A percentile compares a stretch with the other conserved stretches of the same genome.
These are phyloP conservation scores for Ageneiosus marmoratus DNA, from an alignment of 2,113 vertebrate species.

Conservation along the genomic window DNA sequence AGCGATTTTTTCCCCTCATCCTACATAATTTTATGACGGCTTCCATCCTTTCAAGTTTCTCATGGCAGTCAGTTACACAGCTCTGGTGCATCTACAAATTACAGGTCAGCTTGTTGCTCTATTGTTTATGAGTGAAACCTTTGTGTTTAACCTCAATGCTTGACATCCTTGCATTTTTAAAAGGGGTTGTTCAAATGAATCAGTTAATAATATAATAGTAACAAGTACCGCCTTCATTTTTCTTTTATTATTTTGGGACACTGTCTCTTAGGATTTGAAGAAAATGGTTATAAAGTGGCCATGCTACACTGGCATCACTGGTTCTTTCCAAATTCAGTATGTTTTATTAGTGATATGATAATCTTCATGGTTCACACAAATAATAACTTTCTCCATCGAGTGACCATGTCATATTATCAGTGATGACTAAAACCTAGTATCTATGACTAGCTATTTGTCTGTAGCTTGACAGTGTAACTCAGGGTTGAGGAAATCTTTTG, in stretches of 20 bases:
- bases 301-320: conserved; percentile 45
- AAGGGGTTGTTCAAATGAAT: conserved; percentile 24
- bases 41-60: conserved; percentile 58
- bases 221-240: conserved; percentile 31
- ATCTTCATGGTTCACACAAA: conserved; percentile 49
- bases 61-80: conserved; percentile 59
- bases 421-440: not conserved
- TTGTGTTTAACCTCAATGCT: conserved; percentile 33
- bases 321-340: conserved; percentile 58
- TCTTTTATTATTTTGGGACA: conserved; percentile 57
- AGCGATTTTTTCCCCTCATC: conserved; percentile 64
- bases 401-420: conserved; percentile 36
- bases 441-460: not conserved
- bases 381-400: conserved; percentile 57
- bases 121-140: conserved; percentile 64
- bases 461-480: not conserved
- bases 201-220: conserved; percentile 30
- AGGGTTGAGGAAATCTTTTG: not conserved
- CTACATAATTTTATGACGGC: conserved; percentile 65
- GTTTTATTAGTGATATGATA: conserved; percentile 52
- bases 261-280: conserved; percentile 52
- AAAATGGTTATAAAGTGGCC: conserved; percentile 51
- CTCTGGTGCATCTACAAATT: conserved; percentile 64
- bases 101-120: conserved; percentile 67
- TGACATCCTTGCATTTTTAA: conserved; percentile 46